Percentiles rank a stretch among this genome's conserved stretches.
Conservation (phyloP, 2,113 vertebrate species). For the Cettia cetti region DNA sequence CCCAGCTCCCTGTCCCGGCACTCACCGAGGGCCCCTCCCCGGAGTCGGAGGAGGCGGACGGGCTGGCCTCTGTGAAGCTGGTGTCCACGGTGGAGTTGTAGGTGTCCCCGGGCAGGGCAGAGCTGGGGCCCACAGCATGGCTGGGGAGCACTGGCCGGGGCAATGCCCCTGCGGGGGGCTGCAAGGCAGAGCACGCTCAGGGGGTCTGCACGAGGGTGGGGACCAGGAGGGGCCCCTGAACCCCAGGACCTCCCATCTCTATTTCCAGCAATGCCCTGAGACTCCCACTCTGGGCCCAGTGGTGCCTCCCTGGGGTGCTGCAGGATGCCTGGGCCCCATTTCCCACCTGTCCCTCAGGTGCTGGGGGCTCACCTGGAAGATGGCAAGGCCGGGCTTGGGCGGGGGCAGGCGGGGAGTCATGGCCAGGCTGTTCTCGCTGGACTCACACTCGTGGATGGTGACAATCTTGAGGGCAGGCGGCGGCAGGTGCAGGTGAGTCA, state of each 20-base stretch:
- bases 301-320: not conserved
- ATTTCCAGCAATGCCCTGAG: not conserved
- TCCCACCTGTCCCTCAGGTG: accelerated
- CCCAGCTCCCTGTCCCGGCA: accelerated
- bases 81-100: constrained; percentile 86
- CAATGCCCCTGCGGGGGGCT: constrained; percentile 79
- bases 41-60: constrained; percentile 61
- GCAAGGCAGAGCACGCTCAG: not conserved
- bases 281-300: not conserved
- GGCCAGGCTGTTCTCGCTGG: constrained; percentile 84
- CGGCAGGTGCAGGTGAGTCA: constrained; percentile 89
- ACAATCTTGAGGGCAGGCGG: constrained; percentile 88
- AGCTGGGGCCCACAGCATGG: constrained; percentile 82
- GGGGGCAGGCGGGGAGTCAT: constrained; percentile 70
- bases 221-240: not conserved
- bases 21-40: constrained; percentile 80
- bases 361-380: constrained; percentile 85
- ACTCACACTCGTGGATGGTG: constrained; percentile 96
- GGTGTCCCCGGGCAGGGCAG: constrained; percentile 88
- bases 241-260: not conserved
- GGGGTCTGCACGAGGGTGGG: not conserved
- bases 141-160: constrained; percentile 84
- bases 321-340: not conserved
- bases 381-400: constrained; percentile 87
- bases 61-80: constrained; percentile 74